phyloP scores from a whole-genome alignment of 2,888 invertebrate species.

The Calameuta pallipes region DNA sequence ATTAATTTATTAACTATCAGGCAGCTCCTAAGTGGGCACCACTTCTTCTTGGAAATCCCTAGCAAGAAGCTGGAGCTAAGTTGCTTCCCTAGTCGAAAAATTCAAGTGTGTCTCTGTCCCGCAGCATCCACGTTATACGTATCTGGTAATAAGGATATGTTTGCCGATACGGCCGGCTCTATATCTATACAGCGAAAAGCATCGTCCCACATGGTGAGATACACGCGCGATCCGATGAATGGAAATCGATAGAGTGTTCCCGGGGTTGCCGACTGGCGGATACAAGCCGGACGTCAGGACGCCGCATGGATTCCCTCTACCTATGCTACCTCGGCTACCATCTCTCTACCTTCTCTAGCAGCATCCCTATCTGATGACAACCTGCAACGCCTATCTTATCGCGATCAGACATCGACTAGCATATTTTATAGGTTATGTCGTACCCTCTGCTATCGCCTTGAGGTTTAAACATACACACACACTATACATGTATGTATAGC shows the following conservation, averaged over 20 bases:
- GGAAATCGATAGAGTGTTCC: constrained; percentile 9
- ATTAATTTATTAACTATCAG: constrained; percentile 43
- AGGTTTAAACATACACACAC: background rate
- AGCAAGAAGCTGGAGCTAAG: background rate
- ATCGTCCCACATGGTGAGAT: background rate
- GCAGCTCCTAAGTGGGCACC: background rate
- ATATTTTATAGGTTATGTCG: background rate
- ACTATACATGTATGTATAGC: background rate
- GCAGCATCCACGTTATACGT: background rate
- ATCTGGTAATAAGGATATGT: background rate
- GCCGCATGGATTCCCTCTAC: background rate
- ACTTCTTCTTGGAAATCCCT: background rate
- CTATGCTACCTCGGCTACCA: constrained; percentile 7
- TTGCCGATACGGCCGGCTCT: background rate
- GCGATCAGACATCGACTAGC: constrained; percentile 31
- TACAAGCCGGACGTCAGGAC: constrained; percentile 5
- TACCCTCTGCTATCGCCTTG: background rate
- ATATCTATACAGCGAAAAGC: background rate
- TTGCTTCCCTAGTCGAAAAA: background rate
- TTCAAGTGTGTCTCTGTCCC: background rate
- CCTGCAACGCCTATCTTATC: constrained; percentile 36
- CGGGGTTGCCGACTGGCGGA: constrained; percentile 4
- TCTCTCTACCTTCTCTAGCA: constrained; percentile 21
- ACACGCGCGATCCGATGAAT: constrained; percentile 8
- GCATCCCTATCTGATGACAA: constrained; percentile 37